These are phyloP conservation scores for Lasiurus cinereus DNA, from an alignment of 2,113 vertebrate species.

Conservation along the genomic window DNA sequence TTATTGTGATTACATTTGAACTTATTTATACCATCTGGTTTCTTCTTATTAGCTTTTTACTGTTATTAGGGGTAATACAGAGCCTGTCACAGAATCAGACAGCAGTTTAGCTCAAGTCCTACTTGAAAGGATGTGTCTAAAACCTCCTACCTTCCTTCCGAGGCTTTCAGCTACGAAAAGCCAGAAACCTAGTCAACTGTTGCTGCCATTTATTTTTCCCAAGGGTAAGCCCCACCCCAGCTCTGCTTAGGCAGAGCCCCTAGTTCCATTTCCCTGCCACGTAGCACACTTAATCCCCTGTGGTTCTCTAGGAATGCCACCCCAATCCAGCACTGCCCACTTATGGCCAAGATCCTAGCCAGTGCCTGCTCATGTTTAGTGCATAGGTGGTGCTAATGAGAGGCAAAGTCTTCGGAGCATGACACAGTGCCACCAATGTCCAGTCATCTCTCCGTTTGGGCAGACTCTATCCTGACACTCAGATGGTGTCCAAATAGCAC, in stretches of 20 bases:
- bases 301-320: not conserved
- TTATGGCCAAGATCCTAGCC: not conserved
- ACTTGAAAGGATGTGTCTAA: rapidly evolving
- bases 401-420: not conserved
- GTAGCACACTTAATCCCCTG: not conserved
- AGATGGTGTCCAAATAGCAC: not conserved
- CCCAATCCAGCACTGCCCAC: not conserved
- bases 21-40: conserved; percentile 42
- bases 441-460: not conserved
- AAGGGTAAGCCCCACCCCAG: not conserved
- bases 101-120: not conserved
- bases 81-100: not conserved
- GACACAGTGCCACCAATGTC: not conserved
- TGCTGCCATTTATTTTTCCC: not conserved
- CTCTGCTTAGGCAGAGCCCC: not conserved
- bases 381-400: not conserved
- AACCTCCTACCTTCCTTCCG: not conserved
- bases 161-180: not conserved
- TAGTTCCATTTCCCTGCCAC: not conserved
- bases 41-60: not conserved
- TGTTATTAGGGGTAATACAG: not conserved
- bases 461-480: not conserved
- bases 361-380: not conserved
- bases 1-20: conserved; percentile 50
- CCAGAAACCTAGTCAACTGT: not conserved